Evolutionary conservation across 2,113 vertebrate species (phyloP).

Genomic region (Hydropotes inermis): DNA sequence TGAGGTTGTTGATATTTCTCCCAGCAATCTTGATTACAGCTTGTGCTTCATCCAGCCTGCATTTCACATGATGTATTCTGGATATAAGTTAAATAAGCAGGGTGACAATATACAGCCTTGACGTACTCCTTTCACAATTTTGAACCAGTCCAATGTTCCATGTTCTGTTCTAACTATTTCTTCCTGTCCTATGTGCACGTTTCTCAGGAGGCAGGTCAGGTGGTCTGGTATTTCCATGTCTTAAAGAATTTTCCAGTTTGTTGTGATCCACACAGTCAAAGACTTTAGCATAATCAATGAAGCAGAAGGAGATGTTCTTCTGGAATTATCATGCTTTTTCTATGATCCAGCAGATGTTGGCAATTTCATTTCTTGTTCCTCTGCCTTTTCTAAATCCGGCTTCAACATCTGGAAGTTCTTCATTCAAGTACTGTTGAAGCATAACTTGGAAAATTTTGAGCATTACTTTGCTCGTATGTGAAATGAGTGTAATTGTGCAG

Average conservation of each 20-base stretch:
- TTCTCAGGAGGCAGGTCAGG: background rate
- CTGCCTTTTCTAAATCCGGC: background rate
- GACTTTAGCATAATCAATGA: background rate
- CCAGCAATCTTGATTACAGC: background rate
- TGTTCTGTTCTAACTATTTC: background rate
- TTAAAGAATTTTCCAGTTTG: background rate
- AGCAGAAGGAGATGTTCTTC: background rate
- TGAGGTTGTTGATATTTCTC: background rate
- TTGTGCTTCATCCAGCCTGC: background rate
- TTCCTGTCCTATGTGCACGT: background rate
- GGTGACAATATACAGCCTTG: background rate
- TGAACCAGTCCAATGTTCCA: background rate
- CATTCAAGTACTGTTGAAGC: background rate
- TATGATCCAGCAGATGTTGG: background rate
- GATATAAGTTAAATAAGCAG: background rate
- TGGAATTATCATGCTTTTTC: background rate
- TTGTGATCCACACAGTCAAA: background rate
- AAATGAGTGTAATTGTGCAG: background rate
- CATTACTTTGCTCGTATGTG: background rate
- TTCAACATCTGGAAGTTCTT: background rate
- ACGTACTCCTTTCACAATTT: background rate
- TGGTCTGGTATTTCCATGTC: background rate
- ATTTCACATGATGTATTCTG: background rate
- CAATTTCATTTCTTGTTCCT: background rate
- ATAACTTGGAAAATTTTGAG: background rate